Evolutionary conservation across 2,888 invertebrate genomes (phyloP).

Genomic region (Acanthosepion pharaonis): DNA sequence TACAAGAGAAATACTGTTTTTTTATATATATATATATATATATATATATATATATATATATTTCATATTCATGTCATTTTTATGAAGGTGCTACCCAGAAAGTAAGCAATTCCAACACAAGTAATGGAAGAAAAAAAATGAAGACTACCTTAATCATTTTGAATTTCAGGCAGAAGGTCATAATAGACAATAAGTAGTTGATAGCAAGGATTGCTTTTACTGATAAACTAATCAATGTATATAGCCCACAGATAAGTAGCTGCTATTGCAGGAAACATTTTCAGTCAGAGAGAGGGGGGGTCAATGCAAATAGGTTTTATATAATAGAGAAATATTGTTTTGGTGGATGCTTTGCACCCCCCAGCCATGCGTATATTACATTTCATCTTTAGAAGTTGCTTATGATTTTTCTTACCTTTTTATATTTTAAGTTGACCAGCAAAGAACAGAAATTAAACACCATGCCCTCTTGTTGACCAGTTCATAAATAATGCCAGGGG

Average conservation of each 20-base stretch:
- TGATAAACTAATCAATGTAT: not conserved
- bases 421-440: not conserved
- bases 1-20: too few species aligned
- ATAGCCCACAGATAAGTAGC: not conserved
- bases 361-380: not conserved
- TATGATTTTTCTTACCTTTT: not conserved
- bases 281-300: not conserved
- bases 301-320: not conserved
- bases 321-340: not conserved
- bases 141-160: not conserved
- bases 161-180: not conserved
- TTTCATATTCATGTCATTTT: too few species aligned
- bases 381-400: not conserved
- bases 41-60: too few species aligned
- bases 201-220: not conserved
- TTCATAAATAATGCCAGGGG: too few species aligned
- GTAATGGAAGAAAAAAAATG: not conserved
- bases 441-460: too few species aligned
- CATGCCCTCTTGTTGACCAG: too few species aligned
- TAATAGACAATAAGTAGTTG: not conserved
- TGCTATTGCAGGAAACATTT: not conserved
- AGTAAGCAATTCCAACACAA: not conserved
- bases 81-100: too few species aligned
- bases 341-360: not conserved
- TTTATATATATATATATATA: too few species aligned